Base-by-base conservation (phyloP, 2,797 vertebrate genomes). In the Spinibarbus caldwelli region DNA sequence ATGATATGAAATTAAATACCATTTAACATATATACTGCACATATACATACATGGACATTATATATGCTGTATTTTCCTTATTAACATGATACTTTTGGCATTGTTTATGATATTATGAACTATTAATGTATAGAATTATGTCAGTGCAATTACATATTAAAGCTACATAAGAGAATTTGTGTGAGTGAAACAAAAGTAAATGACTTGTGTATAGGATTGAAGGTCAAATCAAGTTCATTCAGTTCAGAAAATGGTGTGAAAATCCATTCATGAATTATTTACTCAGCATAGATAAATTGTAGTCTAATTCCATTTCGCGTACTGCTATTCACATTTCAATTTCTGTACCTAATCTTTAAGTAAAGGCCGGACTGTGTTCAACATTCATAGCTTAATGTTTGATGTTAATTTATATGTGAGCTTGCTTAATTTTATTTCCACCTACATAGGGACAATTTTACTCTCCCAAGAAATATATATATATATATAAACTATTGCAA, bases 281-380 rank as follows among this genome's bases (percentile, higher is more conserved):
- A 85, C 54, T 49, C 67, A 62, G 83, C 49, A 79, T 19, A 49
- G 76, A 85, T 80, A 72, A 85, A 85, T 79, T 73, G 68, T 80
- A 52, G 41, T 73, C 52, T 73, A 85, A 80, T 85, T 80, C 54
- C 67, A 49, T 79, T 80, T 72, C 43, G 34, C 76, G 64, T 64
- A 78, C 26, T 14, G 38, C 75, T 70, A 34, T 78, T 85, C 83
- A 47, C 49, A 80, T 72, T 85, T 85, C 84, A 85, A 85, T 85
- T 84, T 85, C 84, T 62, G 41, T 49, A 26, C 41, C 66, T 85
- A 85, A 85, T 85, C 84, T 85, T 85, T 85, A 71, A 80, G 77
- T 80, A 85, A 85, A 80, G 83, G 68, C 43, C 23, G 31, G 57
- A 72, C 21, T 64, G 41, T 85, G 84, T 80, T 79, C 43, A 47